These are phyloP conservation scores for Diplodus puntazzo DNA, from an alignment of 2,797 vertebrate species.

Conservation along the genomic window DNA sequence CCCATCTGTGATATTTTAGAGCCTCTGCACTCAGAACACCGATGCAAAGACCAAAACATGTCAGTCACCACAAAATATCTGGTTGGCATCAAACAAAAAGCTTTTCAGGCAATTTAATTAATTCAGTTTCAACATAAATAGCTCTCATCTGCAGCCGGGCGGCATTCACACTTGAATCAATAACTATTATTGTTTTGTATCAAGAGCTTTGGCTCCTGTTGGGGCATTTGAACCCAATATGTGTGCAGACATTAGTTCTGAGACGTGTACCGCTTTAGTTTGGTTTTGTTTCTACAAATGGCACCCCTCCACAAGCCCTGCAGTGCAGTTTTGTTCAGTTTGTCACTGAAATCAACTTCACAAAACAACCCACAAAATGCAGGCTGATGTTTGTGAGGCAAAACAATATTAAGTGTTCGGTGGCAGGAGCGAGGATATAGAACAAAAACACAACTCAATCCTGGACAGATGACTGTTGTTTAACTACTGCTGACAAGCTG, in stretches of 20 bases:
- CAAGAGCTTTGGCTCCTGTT: background rate
- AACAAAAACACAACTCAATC: background rate
- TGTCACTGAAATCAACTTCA: background rate
- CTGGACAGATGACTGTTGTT: background rate
- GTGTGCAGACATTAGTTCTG: background rate
- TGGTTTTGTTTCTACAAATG: background rate
- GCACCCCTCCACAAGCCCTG: background rate
- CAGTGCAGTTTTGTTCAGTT: background rate
- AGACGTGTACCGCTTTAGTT: background rate
- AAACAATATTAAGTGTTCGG: background rate
- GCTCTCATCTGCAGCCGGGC: conserved; percentile 14
- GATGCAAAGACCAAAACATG: conserved; percentile 37
- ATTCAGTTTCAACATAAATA: conserved; percentile 9
- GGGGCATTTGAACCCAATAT: background rate
- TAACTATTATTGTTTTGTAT: background rate
- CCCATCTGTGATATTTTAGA: conserved; percentile 41
- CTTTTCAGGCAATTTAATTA: conserved; percentile 12
- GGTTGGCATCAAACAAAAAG: conserved; percentile 7
- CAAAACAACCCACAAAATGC: background rate
- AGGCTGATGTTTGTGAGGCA: background rate
- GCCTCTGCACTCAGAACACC: background rate
- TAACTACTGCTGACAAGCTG: background rate
- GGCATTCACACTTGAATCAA: background rate
- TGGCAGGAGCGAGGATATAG: background rate
- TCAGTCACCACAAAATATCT: conserved; percentile 33